Evolutionary conservation across 2,888 invertebrate genomes (phyloP), one percentile per base, ranked within the genome.

Genomic region (Bombylius discolor): DNA sequence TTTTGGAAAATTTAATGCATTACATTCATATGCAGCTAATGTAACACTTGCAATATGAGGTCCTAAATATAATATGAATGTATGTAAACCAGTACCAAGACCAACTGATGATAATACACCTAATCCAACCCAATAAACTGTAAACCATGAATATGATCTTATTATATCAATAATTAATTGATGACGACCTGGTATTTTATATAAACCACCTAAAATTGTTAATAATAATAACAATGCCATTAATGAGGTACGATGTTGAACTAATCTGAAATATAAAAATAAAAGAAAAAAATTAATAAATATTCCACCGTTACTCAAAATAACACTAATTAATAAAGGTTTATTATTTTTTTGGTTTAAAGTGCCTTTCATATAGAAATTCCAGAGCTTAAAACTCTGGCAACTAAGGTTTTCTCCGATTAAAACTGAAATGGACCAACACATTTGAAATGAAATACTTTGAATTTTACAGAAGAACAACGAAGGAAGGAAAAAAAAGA

Each of bases 31-130:
- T 0, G 96, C 99, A 14, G 99, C 99, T 68, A 99, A 78, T 5
- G 99, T 99, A 48, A 99, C 99, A 56, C 91, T 83, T 57, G 98
- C 98, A 77, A 99, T 99, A 71, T 98, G 97, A 39, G 99, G 99
- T n/a, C 99, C 99, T 69, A 99, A 78, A 76, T 99, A 99, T 59
- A 99, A 79, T 53, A 99, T 81, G 79, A 99, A 99, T 58, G 99
- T 99, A 75, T 99, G 99, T 55, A 99, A 81, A 1, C 99, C 99
- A 0, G 98, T 97, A 47, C 99, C 99, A 53, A 99, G 81, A 0
- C 99, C 99, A 56, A 99, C 95, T 0, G 97, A 97, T 47, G 97
- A 98, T 63, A 98, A 81, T 46, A 99, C 88, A 14, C 99, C 99
- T 51, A 97, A 80, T 12, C 89, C 85, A 60, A 94, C 79, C 96